Evolutionary conservation across 2,888 invertebrate species (phyloP).

Genomic region (Ptilodon capucinus): DNA sequence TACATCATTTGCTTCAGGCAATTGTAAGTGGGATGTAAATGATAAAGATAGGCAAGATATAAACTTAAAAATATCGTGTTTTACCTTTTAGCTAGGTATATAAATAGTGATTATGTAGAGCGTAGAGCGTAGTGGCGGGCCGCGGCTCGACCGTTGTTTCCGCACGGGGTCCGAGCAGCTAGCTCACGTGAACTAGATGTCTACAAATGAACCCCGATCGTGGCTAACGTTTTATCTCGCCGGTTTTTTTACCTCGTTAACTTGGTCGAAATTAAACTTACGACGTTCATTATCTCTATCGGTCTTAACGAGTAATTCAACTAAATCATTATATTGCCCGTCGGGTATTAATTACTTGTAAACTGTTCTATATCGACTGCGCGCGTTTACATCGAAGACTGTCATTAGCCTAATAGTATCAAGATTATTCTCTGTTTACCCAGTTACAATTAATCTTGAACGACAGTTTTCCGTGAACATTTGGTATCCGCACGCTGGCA

Average conservation of each 20-base stretch:
- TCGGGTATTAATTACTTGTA: conserved; percentile 13
- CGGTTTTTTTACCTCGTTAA: conserved; percentile 11
- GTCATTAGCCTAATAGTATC: conserved; percentile 32
- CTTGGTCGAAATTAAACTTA: conserved; percentile 12
- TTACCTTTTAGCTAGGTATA: too few relatives aligned
- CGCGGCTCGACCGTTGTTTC: conserved; percentile 20
- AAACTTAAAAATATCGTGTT: too few relatives aligned
- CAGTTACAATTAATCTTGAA: conserved; percentile 22
- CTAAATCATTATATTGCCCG: conserved; percentile 12
- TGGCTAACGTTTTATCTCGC: conserved; percentile 1
- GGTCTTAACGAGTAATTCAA: conserved; percentile 8
- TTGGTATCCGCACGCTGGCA: conserved; percentile 23
- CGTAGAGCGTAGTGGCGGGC: conserved; percentile 27
- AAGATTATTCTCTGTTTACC: conserved; percentile 20
- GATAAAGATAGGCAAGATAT: too few relatives aligned
- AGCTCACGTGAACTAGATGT: conserved; percentile 5
- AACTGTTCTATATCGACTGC: conserved; percentile 9
- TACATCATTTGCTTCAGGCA: too few relatives aligned
- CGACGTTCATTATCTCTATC: conserved; percentile 13
- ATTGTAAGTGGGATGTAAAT: too few relatives aligned
- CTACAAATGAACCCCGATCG: conserved; percentile 9
- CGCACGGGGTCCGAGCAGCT: conserved; percentile 14
- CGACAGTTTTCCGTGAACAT: conserved; percentile 22
- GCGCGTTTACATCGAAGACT: conserved; percentile 11
- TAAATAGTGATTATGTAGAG: too few relatives aligned